Conservation (phyloP, 2,113 vertebrate species). For the Seriola aureovittata region DNA sequence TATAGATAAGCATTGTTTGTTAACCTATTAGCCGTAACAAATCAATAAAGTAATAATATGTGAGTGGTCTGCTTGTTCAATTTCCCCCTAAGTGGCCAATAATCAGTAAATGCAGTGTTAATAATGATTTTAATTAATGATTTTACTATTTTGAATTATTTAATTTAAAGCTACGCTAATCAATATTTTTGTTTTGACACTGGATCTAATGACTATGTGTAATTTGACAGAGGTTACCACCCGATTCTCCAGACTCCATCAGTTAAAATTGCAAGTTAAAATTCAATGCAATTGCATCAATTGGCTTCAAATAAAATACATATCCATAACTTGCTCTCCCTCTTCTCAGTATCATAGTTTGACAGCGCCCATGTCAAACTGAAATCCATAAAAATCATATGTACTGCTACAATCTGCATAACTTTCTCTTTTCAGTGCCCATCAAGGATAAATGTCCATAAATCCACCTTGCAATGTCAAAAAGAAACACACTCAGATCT, state of each 20-base stretch:
- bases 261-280: background rate
- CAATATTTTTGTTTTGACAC: conserved; percentile 8
- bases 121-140: background rate
- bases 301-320: too few species aligned
- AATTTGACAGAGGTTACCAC: conserved; percentile 4
- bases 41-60: background rate
- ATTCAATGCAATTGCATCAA: too few species aligned
- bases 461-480: background rate
- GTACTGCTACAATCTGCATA: background rate
- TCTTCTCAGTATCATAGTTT: background rate
- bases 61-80: background rate
- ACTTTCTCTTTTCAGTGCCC: background rate
- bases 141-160: background rate
- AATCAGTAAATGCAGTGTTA: background rate
- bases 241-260: background rate
- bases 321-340: too few species aligned
- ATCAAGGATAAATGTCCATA: background rate
- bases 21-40: background rate
- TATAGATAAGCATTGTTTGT: background rate
- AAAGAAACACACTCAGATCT: background rate
- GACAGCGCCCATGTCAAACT: background rate
- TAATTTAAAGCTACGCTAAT: background rate
- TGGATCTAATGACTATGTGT: conserved; percentile 10
- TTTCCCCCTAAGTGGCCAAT: background rate
- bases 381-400: background rate